These are phyloP conservation scores for Microtus montanus DNA, from an alignment of 2,113 vertebrate genomes.

Conservation along the genomic window DNA sequence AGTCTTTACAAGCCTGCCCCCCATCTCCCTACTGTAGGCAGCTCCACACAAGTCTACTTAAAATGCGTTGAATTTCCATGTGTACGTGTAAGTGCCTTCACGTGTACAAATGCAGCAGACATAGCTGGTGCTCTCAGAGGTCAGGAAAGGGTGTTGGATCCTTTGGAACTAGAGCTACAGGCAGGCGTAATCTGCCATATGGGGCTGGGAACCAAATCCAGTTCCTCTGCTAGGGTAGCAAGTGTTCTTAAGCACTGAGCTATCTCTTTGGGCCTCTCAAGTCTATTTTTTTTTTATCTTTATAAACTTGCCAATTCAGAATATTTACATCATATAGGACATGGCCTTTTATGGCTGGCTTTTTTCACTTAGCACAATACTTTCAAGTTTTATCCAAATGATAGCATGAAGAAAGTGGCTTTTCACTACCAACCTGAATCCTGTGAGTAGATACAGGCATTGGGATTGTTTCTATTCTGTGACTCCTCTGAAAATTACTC, in stretches of 20 bases:
- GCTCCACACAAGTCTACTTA: neutral
- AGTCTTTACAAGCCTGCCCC: neutral
- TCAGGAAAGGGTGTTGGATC: neutral
- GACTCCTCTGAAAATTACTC: neutral
- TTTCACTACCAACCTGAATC: neutral
- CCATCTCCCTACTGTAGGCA: neutral
- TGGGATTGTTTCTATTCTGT: neutral
- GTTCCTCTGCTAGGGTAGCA: neutral
- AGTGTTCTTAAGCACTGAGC: neutral
- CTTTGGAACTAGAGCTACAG: neutral
- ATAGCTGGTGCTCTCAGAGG: neutral
- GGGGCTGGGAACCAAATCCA: neutral
- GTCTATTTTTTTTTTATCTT: neutral
- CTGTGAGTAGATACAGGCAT: neutral
- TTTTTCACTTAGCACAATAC: neutral
- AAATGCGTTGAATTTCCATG: neutral
- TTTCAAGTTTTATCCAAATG: neutral
- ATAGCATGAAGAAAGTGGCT: neutral
- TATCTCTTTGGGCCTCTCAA: no score
- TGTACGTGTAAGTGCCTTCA: neutral
- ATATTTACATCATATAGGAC: neutral
- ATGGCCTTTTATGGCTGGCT: neutral
- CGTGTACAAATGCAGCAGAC: no score
- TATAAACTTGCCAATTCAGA: neutral
- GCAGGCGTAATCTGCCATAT: neutral